phyloP scores from a whole-genome alignment of 2,113 vertebrate genomes.

The Chlamydotis undulata region DNA sequence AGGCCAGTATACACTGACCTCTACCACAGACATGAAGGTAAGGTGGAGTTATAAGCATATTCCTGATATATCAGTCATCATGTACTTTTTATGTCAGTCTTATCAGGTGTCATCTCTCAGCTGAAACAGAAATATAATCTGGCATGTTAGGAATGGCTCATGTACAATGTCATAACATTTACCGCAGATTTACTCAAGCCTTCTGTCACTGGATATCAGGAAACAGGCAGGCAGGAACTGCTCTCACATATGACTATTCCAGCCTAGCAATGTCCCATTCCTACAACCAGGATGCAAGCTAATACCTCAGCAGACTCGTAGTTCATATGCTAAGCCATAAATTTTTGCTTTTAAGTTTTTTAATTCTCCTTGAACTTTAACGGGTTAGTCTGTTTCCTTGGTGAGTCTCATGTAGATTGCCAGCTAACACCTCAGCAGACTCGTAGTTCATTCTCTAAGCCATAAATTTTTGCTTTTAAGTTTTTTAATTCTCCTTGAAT shows the following conservation, averaged over 20 bases:
- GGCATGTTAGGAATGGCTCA: background rate
- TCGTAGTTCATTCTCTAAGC: conserved; percentile 88
- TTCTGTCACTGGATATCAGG: background rate
- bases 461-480: conserved; percentile 91
- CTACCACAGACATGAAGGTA: background rate
- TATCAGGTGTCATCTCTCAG: background rate
- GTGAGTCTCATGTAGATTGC: conserved; percentile 81
- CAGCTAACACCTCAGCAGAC: conserved; percentile 69
- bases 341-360: conserved; percentile 90
- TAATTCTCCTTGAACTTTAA: conserved; percentile 88
- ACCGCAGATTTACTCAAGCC: background rate
- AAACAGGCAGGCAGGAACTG: background rate
- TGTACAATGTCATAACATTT: background rate
- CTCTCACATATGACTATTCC: background rate
- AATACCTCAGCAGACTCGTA: conserved; percentile 78
- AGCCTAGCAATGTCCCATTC: background rate
- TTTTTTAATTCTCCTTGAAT: conserved; percentile 88
- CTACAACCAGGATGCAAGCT: background rate
- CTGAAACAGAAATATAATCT: background rate
- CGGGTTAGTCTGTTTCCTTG: conserved; percentile 84
- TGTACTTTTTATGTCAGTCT: background rate
- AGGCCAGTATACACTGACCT: background rate
- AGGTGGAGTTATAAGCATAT: background rate
- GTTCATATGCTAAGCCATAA: conserved; percentile 87
- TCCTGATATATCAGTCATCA: background rate